phyloP scores from a whole-genome alignment of 2,113 vertebrate species.

The Gambusia affinis region DNA sequence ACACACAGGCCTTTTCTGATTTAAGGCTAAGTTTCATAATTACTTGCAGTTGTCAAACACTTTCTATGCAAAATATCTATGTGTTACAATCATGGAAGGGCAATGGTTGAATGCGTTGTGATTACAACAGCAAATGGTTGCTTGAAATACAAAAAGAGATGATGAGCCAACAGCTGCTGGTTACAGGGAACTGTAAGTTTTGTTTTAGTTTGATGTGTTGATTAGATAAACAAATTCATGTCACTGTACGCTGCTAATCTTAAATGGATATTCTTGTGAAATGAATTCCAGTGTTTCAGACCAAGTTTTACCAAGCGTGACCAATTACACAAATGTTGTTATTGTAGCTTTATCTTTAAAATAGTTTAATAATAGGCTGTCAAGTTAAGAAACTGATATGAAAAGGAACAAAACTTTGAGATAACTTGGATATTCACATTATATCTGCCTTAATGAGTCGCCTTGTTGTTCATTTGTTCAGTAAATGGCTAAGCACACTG shows the following conservation, averaged over 20 bases:
- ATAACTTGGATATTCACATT: not conserved
- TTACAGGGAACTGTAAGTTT: not conserved
- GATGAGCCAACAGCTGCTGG: not conserved
- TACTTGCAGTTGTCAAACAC: not conserved
- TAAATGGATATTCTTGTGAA: not conserved
- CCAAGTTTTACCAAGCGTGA: too few relatives aligned
- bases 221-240: not conserved
- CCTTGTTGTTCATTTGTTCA: conserved; percentile 3
- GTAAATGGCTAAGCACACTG: conserved; percentile 21
- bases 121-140: not conserved
- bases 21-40: not conserved
- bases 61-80: not conserved
- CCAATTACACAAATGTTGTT: too few relatives aligned
- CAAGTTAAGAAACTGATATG: not conserved
- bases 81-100: not conserved
- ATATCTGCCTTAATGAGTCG: not conserved
- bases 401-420: not conserved
- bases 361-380: not conserved
- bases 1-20: not conserved
- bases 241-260: too few relatives aligned
- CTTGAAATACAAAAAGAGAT: not conserved
- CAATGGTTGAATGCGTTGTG: not conserved
- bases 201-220: not conserved
- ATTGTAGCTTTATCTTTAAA: not conserved
- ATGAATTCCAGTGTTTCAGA: too few relatives aligned